Evolutionary conservation across 1,140 invertebrate species (phyloP), one percentile per base, ranked within the genome.

Genomic region (Halictus rubicundus): DNA sequence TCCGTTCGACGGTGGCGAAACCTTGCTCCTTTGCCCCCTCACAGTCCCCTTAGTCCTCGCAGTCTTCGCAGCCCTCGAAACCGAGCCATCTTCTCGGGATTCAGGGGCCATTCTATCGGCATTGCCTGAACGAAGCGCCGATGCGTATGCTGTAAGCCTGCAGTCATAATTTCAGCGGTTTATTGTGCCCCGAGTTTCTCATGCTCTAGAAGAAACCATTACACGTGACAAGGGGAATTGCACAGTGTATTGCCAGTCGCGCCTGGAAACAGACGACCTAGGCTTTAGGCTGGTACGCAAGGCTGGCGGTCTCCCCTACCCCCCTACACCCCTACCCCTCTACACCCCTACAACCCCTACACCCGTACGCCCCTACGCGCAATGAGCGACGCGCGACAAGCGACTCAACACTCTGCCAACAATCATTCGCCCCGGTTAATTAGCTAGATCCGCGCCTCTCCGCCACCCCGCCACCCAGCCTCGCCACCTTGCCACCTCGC

Each of bases 81-180:
- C 19, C 52, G 75, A 57, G 32, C 64, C 74, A 60, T 69, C 68
- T 52, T 52, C 42, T 46, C 42, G 42, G 10, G 42, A 46, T 9
- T 37, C 64, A 64, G 52, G 74, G 63, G 59, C 82, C 81, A 82
- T 84, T 84, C 68, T 72, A 82, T 68, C 69, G 69, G 78, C 70
- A 74, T 83, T 73, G 71, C 59, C 60, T 54, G 71, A 82, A 84
- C 68, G 74, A 68, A 59, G 52, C 63, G 42, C 10, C 76, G 64
- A 69, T 65, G 80, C 75, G 42, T 37, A 68, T 82, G 82, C 21
- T 2, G 19, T 9, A 7, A 86, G 85, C 85, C 82, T 86, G 87
- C 84, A 86, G 87, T 88, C 88, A 88, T 91, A 89, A 90, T 91
- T 91, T 90, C 85, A 83, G 84, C 85, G 87, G 87, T 90, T 91